phyloP scores from a whole-genome alignment of 1,140 invertebrate genomes.

The Argopecten irradians region DNA sequence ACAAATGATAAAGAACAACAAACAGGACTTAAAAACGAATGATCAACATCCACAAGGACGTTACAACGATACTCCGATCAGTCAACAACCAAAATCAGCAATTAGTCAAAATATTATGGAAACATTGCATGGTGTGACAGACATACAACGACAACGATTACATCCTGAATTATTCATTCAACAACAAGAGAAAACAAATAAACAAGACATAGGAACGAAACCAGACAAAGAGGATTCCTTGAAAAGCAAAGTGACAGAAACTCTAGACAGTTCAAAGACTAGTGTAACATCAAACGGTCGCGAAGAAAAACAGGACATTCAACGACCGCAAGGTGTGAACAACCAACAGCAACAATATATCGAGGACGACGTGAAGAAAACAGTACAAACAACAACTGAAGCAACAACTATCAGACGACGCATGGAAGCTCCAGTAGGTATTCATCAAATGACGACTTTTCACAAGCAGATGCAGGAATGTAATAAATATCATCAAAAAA shows the following conservation, averaged over 20 bases:
- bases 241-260: too few relatives aligned
- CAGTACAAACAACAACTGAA: neutral
- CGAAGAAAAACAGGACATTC: too few relatives aligned
- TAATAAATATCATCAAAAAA: too few relatives aligned
- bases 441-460: too few relatives aligned
- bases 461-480: too few relatives aligned
- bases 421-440: too few relatives aligned
- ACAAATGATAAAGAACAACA: neutral
- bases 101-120: neutral
- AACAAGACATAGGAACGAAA: neutral
- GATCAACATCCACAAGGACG: neutral
- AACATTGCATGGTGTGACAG: neutral
- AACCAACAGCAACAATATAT: neutral
- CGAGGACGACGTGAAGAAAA: neutral
- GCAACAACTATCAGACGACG: neutral
- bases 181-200: neutral
- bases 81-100: neutral
- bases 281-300: too few relatives aligned
- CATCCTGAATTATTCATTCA: neutral
- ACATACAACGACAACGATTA: too few relatives aligned
- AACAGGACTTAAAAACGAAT: neutral
- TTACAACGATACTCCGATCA: neutral
- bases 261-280: too few relatives aligned
- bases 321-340: neutral
- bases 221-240: too few relatives aligned